These are phyloP conservation scores for Ctenoplectra terminalis DNA, from an alignment of 1,140 invertebrate genomes.

Conservation along the genomic window DNA sequence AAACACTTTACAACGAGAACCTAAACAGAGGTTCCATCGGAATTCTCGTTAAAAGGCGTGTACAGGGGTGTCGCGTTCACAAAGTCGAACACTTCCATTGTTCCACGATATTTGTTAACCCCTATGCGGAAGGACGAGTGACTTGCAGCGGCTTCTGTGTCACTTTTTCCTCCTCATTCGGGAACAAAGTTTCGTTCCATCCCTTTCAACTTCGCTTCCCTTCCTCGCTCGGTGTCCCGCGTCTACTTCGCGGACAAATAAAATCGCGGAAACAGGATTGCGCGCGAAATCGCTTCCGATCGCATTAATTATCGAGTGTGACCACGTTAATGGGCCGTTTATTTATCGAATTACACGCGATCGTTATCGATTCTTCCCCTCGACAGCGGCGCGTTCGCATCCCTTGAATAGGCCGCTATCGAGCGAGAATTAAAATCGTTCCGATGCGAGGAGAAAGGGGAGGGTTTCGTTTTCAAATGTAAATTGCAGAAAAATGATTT, in stretches of 20 bases:
- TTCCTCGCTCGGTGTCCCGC: neutral
- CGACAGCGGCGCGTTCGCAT: too few species aligned
- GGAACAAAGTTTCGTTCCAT: neutral
- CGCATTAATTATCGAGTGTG: constrained; percentile 10
- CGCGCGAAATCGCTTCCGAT: neutral
- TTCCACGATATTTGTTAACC: constrained; percentile 7
- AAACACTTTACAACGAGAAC: neutral
- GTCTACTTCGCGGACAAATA: neutral
- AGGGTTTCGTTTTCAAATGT: neutral
- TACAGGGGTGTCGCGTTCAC: neutral
- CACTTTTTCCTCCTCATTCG: neutral
- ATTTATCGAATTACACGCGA: constrained; percentile 21
- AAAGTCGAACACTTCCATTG: constrained; percentile 27
- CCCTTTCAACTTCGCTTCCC: neutral
- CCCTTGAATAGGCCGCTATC: too few species aligned
- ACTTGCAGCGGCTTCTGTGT: neutral
- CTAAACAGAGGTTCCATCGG: neutral
- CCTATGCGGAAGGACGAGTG: neutral
- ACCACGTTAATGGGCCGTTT: constrained; percentile 8
- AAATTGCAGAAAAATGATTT: neutral
- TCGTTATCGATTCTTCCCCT: constrained; percentile 34
- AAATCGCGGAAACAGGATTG: neutral
- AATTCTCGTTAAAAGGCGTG: neutral
- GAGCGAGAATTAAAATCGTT: constrained; percentile 9
- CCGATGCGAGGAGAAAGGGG: neutral